Percentiles rank a stretch among this genome's conserved stretches.
Evolutionary conservation across 2,113 vertebrate species (phyloP).

Genomic region (Ptyas mucosa): DNA sequence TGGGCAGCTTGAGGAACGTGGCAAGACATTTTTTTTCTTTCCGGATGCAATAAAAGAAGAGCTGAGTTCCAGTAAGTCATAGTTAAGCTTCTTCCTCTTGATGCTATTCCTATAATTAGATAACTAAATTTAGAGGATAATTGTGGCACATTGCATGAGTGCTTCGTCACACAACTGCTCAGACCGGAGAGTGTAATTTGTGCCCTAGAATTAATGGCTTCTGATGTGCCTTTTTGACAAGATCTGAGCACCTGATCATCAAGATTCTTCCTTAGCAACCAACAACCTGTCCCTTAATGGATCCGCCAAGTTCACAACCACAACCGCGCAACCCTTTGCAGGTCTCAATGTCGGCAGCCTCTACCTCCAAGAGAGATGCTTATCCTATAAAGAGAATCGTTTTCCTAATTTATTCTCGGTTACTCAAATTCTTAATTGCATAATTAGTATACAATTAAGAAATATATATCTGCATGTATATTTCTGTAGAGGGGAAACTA

Average conservation of each 20-base stretch:
- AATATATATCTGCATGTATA: slow-evolving; percentile 14
- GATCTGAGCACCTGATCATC: slow-evolving; percentile 3
- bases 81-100: slow-evolving; percentile 42
- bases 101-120: slow-evolving; percentile 45
- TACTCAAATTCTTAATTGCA: slow-evolving; percentile 26
- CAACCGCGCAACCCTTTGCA: neutral
- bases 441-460: slow-evolving; percentile 29
- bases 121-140: slow-evolving; percentile 47
- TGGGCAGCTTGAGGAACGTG: neutral
- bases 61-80: slow-evolving; percentile 15
- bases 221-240: neutral
- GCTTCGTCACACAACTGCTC: slow-evolving; percentile 29
- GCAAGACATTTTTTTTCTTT: neutral
- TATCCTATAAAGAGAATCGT: slow-evolving; percentile 4
- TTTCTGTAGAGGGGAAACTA: slow-evolving; percentile 33
- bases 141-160: slow-evolving; percentile 38
- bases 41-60: slow-evolving; percentile 12
- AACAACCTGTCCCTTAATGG: rapidly evolving
- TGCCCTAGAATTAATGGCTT: slow-evolving; percentile 10
- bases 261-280: neutral
- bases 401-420: slow-evolving; percentile 31
- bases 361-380: neutral
- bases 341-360: neutral
- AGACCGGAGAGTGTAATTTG: slow-evolving; percentile 18
- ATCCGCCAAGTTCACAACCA: rapidly evolving